phyloP scores from a whole-genome alignment of 1,140 invertebrate genomes.

The Radopholus similis region DNA sequence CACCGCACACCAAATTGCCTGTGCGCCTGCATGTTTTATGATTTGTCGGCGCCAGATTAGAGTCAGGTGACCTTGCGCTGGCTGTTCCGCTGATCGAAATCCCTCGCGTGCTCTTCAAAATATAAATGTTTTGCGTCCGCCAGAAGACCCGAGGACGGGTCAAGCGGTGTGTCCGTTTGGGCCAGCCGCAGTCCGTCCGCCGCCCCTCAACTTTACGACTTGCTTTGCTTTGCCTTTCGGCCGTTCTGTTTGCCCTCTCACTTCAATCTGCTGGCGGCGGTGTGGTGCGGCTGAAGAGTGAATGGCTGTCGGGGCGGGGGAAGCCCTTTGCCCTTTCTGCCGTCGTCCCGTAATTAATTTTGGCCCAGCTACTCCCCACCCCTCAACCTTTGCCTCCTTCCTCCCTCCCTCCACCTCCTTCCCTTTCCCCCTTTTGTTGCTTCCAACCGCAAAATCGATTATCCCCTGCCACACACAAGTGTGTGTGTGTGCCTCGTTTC shows the following conservation, averaged over 20 bases:
- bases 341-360: not conserved
- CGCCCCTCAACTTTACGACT: slow-evolving; percentile 1
- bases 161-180: not conserved
- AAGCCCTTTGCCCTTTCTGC: not conserved
- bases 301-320: not conserved
- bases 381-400: no score
- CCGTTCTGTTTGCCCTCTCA: not conserved
- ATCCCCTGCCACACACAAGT: no score
- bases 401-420: not conserved
- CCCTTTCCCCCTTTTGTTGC: not conserved
- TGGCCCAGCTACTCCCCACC: no score
- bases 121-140: no score
- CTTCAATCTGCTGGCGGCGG: not conserved
- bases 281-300: not conserved
- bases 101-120: no score
- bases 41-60: no score
- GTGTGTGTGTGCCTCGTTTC: no score
- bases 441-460: slow-evolving; percentile 3
- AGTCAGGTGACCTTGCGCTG: no score
- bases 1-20: not conserved
- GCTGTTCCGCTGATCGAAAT: no score
- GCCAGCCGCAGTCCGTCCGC: not conserved
- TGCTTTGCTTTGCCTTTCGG: not conserved
- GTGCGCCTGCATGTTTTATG: not conserved
- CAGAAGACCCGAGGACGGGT: not conserved